Conservation (phyloP, 1,140 invertebrate species). For the Brachionus plicatilis region DNA sequence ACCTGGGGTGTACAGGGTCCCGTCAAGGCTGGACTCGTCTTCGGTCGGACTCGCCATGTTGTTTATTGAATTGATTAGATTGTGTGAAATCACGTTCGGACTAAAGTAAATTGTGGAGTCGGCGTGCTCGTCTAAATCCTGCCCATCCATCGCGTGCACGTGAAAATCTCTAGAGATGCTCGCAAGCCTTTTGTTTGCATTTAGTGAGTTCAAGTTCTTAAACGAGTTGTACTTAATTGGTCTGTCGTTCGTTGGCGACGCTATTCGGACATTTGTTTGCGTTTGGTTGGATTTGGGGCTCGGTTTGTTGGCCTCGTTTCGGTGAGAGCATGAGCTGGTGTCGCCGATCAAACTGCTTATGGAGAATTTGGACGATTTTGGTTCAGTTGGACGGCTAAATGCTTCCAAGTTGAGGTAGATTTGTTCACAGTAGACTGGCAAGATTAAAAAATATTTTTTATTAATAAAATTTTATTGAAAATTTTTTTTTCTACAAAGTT, state of each 20-base stretch:
- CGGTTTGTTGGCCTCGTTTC: background rate
- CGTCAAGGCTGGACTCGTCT: background rate
- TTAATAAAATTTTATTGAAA: too few relatives aligned
- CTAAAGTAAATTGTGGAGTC: background rate
- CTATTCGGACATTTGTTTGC: background rate
- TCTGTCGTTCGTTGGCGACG: background rate
- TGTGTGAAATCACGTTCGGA: background rate
- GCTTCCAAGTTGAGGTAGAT: background rate
- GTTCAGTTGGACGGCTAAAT: background rate
- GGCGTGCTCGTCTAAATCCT: background rate
- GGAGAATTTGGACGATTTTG: background rate
- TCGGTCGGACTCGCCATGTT: background rate
- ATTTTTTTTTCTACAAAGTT: too few relatives aligned
- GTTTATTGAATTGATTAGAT: background rate
- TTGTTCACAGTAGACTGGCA: background rate
- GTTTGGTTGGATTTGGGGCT: background rate
- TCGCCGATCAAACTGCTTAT: slow-evolving; percentile 5
- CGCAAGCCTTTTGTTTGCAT: background rate
- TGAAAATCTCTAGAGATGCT: background rate
- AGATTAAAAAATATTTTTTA: too few relatives aligned
- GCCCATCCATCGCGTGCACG: background rate
- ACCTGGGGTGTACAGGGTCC: background rate
- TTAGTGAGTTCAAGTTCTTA: background rate
- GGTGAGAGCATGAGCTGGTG: background rate
- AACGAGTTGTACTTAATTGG: background rate